These are phyloP conservation scores for Diceros bicornis DNA, from an alignment of 2,797 vertebrate species.

Conservation along the genomic window DNA sequence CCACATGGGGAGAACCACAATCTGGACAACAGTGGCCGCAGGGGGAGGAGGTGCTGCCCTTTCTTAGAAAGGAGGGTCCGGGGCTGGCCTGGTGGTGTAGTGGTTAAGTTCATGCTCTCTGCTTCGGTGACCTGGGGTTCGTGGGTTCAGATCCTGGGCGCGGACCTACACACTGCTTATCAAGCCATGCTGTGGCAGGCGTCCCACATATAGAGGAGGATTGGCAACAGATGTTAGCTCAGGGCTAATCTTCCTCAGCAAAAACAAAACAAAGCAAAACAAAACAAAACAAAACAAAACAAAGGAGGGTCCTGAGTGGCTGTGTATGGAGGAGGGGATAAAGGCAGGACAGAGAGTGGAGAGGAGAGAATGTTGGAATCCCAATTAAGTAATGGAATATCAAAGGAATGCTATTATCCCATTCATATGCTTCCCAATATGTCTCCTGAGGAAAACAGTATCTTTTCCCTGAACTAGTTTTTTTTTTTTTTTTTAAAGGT, in stretches of 20 bases:
- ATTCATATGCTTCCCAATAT: neutral
- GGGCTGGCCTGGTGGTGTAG: too few relatives aligned
- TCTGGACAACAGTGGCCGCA: neutral
- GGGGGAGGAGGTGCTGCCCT: neutral
- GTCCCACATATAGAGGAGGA: too few relatives aligned
- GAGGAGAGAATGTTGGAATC: neutral
- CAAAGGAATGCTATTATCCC: neutral
- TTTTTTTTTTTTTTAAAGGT: neutral
- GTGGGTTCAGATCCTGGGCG: too few relatives aligned
- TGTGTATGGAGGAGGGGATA: neutral
- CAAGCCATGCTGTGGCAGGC: too few relatives aligned
- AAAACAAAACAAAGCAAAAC: too few relatives aligned
- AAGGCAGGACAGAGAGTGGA: neutral
- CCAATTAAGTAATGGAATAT: neutral
- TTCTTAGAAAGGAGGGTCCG: neutral
- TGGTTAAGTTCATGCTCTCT: too few relatives aligned
- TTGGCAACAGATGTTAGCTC: too few relatives aligned
- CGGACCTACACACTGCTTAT: too few relatives aligned
- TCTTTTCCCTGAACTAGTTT: neutral
- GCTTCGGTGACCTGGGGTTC: too few relatives aligned
- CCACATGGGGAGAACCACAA: neutral
- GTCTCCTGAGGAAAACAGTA: neutral
- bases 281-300: too few relatives aligned
- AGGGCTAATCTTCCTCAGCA: too few relatives aligned
- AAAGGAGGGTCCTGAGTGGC: neutral